Evolutionary conservation across 2,888 invertebrate genomes (phyloP), one percentile per base, ranked within the genome.

Genomic region (Calephelis perditalis): DNA sequence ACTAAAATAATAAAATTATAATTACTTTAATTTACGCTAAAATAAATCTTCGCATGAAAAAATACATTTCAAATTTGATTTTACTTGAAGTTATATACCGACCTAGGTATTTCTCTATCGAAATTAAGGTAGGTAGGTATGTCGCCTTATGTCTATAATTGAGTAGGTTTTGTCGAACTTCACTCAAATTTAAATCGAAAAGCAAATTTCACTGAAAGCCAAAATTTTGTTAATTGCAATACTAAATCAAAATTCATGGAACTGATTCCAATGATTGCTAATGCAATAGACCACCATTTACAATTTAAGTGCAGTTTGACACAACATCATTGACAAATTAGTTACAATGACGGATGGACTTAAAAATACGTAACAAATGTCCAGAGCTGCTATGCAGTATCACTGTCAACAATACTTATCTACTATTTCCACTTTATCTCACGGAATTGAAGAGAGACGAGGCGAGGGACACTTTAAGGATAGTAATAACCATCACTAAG

Each of bases 301-400:
- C 88, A 79, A 87, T 83, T 87, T 83, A 90, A 88, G 90, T 90
- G 90, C 90, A 89, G 90, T 89, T 82, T 76, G 90, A 90, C 90
- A 87, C 86, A 88, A 89, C 89, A 89, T 84, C 86, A 52, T 82
- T 83, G 73, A 70, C 70, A 70, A 74, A 71, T 74, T 74, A 71
- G 72, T 72, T 74, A 77, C 73, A 74, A 70, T 74, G 73, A 77
- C 74, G 81, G 75, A 79, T 80, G 82, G 86, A 84, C 88, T 87
- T 90, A 90, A 83, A 88, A 88, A 81, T 89, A 90, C 79, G 76
- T 81, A 90, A 89, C 89, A 89, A 88, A 73, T 81, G 89, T 87
- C 83, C 84, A 78, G 75, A 82, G 71, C 87, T 90, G 90, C 90
- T 89, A 76, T 79, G 90, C 90, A 90, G 90, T 79, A 79, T 84